These are phyloP conservation scores for Schizopygopsis malacanthus DNA, from an alignment of 2,797 vertebrate genomes.

Conservation along the genomic window DNA sequence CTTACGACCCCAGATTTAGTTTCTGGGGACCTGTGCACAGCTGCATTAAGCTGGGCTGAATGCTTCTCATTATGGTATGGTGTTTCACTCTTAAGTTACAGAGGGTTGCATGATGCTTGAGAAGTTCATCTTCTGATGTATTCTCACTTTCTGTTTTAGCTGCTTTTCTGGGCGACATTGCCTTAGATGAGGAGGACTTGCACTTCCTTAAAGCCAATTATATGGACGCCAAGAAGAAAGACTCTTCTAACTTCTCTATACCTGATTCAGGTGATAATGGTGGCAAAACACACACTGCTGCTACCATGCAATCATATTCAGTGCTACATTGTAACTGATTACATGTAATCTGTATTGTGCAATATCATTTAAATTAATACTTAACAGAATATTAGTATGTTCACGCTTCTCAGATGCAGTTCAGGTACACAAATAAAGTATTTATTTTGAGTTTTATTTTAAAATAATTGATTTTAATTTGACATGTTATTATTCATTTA, in stretches of 20 bases:
- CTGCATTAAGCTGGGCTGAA: not conserved
- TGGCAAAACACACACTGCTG: not conserved
- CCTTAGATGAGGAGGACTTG: conserved; percentile 92
- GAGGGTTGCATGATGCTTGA: not conserved
- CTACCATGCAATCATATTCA: not conserved
- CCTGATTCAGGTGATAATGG: conserved; percentile 66
- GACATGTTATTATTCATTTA: not conserved
- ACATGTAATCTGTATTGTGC: not conserved
- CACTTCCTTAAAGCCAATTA: conserved; percentile 78
- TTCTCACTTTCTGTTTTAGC: conserved; percentile 68
- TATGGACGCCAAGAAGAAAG: conserved; percentile 58
- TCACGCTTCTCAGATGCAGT: not conserved
- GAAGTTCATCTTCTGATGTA: not conserved
- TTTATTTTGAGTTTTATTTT: not conserved
- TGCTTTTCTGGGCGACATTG: conserved; percentile 94
- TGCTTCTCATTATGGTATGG: not conserved
- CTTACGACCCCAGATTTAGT: not conserved
- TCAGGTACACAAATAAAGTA: not conserved
- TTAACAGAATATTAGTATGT: not conserved
- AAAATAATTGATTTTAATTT: not conserved
- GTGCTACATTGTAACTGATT: no score
- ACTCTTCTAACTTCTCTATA: conserved; percentile 43
- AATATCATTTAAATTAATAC: not conserved
- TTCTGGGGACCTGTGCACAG: not conserved
- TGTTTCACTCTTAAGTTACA: not conserved